phyloP scores from a whole-genome alignment of 2,797 vertebrate genomes.

The Hydrocynus forskahlii region DNA sequence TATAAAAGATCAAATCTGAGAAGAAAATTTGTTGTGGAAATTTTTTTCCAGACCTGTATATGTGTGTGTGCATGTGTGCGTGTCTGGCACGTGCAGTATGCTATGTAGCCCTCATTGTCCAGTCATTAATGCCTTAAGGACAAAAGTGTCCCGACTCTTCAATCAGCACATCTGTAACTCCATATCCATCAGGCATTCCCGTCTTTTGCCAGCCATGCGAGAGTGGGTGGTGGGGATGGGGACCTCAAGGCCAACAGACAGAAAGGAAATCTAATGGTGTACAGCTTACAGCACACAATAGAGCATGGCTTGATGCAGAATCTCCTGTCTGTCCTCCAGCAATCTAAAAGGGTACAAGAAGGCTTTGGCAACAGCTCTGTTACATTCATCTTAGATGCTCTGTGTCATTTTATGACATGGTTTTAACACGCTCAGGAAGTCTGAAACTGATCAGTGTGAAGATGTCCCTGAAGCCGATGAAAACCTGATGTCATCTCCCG shows the following conservation, averaged over 20 bases:
- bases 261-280: slow-evolving; percentile 37
- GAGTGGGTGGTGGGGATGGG: slow-evolving; percentile 6
- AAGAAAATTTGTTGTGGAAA: no score
- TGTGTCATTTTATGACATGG: not conserved
- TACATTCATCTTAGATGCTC: not conserved
- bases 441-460: not conserved
- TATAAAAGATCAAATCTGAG: no score
- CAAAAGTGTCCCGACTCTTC: slow-evolving; percentile 8
- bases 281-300: slow-evolving; percentile 52
- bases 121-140: slow-evolving; percentile 50
- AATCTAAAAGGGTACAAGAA: not conserved
- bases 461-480: not conserved
- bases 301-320: slow-evolving; percentile 47
- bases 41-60: no score
- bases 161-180: slow-evolving; percentile 33
- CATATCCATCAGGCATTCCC: slow-evolving; percentile 26
- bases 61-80: slow-evolving; percentile 3
- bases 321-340: slow-evolving; percentile 27
- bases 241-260: slow-evolving; percentile 50
- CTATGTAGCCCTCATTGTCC: slow-evolving; percentile 23
- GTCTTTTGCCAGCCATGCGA: slow-evolving; percentile 26
- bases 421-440: not conserved
- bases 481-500: not conserved
- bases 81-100: not conserved
- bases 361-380: no score